Percentiles rank a stretch among this genome's conserved stretches.
Evolutionary conservation across 2,113 vertebrate species (phyloP).

Genomic region (Scomber japonicus): DNA sequence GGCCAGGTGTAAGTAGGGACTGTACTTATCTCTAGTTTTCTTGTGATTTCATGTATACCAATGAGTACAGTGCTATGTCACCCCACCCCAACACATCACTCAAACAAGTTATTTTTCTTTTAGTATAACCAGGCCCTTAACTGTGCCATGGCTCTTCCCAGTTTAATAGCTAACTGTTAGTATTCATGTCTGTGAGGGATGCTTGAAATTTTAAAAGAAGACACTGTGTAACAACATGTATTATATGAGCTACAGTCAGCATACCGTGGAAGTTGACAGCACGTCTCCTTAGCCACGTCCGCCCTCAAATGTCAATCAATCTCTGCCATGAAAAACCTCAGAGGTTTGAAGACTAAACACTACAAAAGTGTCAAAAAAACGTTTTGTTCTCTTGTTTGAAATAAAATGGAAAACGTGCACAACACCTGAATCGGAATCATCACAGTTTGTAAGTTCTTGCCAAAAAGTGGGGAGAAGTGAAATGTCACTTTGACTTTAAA

Average conservation of each 20-base stretch:
- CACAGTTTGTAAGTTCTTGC: neutral
- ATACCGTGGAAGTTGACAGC: neutral
- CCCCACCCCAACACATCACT: too few relatives aligned
- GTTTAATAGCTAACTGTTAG: slow-evolving; percentile 5
- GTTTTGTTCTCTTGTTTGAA: neutral
- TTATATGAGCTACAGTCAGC: neutral
- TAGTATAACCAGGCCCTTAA: too few relatives aligned
- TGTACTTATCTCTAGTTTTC: too few relatives aligned
- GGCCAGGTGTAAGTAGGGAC: too few relatives aligned
- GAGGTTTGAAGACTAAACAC: neutral
- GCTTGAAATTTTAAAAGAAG: neutral
- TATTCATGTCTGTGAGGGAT: neutral
- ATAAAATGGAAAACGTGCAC: neutral
- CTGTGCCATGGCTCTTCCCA: neutral
- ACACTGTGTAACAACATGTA: too few relatives aligned
- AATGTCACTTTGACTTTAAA: neutral
- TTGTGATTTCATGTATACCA: too few relatives aligned
- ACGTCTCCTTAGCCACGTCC: neutral
- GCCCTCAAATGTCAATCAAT: neutral
- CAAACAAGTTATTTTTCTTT: too few relatives aligned
- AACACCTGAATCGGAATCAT: too few relatives aligned
- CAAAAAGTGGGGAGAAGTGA: neutral
- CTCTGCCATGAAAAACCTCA: slow-evolving; percentile 1
- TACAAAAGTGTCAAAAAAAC: neutral
- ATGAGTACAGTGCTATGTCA: too few relatives aligned